Evolutionary conservation across 2,888 invertebrate species (phyloP), one percentile per base, ranked within the genome.

Genomic region (Ptychoptera albimana): DNA sequence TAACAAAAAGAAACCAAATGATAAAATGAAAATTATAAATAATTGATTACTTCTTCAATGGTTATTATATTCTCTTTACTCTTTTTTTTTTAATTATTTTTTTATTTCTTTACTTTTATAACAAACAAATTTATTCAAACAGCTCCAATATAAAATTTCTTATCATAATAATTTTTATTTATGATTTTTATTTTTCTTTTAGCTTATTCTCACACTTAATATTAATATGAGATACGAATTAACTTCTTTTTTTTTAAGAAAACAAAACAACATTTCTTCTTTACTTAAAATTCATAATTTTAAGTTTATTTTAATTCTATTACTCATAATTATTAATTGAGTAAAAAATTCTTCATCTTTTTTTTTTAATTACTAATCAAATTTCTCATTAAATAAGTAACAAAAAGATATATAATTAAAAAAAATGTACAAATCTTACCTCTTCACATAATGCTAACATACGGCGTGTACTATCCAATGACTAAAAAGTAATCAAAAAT

Each of bases 381-480:
- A 10, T 34, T 16, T 14, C 29, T n/a, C 14, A 34, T 36, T 42
- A 23, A 37, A 30, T 36, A 13, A 12, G 11, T 12, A 12, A 30
- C 10, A 4, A n/a, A 39, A 29, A 29, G 8, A 9, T 35, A 44
- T 29, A 34, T 36, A 46, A 43, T 13, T 15, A 39, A 44, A 42
- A 37, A 5, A 30, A 34, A 31, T 37, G 11, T 12, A 6, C 23
- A 11, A 39, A 57, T 69, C 79, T 79, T 73, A 87, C 87, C 84
- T 91, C 91, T 70, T 91, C 91, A 67, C 89, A 89, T 69, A 89
- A 75, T 55, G 80, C 75, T 73, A 89, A 75, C 91, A 91, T 91
- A 57, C 89, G 86, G 60, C 91, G 74, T 51, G 89, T 91, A 60
- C 87, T 85, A 66, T 89, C 88, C 77, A 91, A 66, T 43, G 91